phyloP scores from a whole-genome alignment of 2,113 vertebrate species.

The Hippocampus guttulatus region DNA sequence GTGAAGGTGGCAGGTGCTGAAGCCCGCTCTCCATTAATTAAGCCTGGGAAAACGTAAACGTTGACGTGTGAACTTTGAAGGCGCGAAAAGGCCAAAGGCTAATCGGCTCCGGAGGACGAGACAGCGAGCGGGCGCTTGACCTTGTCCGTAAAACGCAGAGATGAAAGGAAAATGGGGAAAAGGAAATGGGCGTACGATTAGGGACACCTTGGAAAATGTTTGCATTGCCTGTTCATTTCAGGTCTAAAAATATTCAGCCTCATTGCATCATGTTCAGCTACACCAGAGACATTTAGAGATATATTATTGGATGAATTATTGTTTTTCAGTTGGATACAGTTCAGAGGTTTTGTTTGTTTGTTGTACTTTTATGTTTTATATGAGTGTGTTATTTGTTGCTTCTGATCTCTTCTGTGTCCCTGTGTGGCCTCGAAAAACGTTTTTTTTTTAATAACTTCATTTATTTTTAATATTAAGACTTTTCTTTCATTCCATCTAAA shows the following conservation, averaged over 20 bases:
- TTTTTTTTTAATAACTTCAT: too few relatives aligned
- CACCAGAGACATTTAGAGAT: not conserved
- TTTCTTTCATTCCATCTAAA: too few relatives aligned
- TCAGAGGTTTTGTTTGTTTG: too few relatives aligned
- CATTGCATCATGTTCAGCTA: not conserved
- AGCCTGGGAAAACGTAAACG: not conserved
- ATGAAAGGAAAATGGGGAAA: not conserved
- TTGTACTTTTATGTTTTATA: too few relatives aligned
- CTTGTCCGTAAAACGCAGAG: not conserved
- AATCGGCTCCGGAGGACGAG: not conserved
- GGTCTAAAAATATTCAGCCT: not conserved
- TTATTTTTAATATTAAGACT: too few relatives aligned
- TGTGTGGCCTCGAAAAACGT: too few relatives aligned
- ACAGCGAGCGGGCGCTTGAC: not conserved
- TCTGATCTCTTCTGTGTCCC: too few relatives aligned
- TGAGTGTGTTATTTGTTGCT: too few relatives aligned
- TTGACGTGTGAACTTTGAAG: slow-evolving; percentile 1
- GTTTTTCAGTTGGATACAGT: too few relatives aligned
- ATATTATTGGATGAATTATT: too few relatives aligned
- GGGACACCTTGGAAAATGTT: not conserved
- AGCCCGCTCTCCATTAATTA: not conserved
- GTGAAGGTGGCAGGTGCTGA: not conserved
- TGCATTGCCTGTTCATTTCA: not conserved
- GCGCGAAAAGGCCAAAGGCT: not conserved
- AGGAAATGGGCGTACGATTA: too few relatives aligned